Conservation (phyloP, 2,113 vertebrate genomes). For the Pomatostomus ruficeps region DNA sequence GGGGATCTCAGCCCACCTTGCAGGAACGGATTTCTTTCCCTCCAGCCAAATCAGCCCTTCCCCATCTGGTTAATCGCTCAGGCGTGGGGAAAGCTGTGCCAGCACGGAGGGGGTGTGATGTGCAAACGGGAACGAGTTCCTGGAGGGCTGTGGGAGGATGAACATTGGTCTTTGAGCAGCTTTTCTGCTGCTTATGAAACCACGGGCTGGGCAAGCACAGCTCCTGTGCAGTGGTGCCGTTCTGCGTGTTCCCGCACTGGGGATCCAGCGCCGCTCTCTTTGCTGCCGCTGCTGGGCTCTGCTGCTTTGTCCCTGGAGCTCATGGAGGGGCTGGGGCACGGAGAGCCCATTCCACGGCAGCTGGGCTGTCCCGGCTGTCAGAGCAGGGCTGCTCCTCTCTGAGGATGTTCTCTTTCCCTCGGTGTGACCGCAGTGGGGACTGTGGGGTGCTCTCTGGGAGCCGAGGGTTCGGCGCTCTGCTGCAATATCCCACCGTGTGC, state of each 20-base stretch:
- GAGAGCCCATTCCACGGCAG: accelerated
- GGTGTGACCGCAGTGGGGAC: background rate
- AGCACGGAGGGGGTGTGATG: constrained; percentile 32
- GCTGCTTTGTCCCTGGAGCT: background rate
- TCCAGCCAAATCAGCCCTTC: constrained; percentile 16
- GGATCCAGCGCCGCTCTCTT: background rate
- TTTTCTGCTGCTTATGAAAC: constrained; percentile 37
- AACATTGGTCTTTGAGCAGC: constrained; percentile 7
- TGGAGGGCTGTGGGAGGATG: constrained; percentile 31
- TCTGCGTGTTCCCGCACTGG: background rate
- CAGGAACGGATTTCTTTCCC: background rate
- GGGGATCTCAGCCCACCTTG: constrained; percentile 1
- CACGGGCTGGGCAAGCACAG: background rate
- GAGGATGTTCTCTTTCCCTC: background rate
- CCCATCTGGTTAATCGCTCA: constrained; percentile 41
- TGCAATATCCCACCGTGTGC: accelerated
- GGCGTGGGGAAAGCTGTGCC: constrained; percentile 28
- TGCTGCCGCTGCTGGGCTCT: accelerated
- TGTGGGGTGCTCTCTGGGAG: background rate
- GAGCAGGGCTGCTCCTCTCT: background rate
- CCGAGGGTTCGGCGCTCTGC: background rate
- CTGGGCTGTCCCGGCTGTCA: background rate
- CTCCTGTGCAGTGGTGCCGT: background rate
- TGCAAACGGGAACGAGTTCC: constrained; percentile 12
- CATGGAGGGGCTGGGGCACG: accelerated